These are phyloP conservation scores for Tetragnatha versicolor DNA, from an alignment of 1,140 invertebrate genomes.

Conservation along the genomic window DNA sequence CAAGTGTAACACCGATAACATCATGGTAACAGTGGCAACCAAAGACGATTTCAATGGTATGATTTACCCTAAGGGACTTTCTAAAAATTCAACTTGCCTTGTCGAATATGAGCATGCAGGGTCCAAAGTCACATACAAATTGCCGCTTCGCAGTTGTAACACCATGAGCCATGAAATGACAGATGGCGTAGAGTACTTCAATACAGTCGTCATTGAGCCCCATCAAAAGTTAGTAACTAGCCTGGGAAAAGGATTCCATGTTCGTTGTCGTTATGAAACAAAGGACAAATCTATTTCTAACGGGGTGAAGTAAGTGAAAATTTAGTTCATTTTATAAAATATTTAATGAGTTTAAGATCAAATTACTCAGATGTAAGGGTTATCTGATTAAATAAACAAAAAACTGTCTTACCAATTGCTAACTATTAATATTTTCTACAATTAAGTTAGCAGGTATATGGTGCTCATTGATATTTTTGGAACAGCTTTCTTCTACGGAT, in stretches of 20 bases:
- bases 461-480: too few species aligned
- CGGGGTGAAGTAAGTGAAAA: conserved; percentile 68
- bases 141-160: conserved; percentile 88
- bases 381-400: too few species aligned
- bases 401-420: too few species aligned
- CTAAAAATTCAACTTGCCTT: conserved; percentile 88
- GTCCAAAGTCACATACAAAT: conserved; percentile 78
- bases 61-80: conserved; percentile 88
- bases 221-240: conserved; percentile 90
- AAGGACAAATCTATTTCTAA: conserved; percentile 72
- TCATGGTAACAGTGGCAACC: conserved; percentile 71
- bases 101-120: conserved; percentile 75
- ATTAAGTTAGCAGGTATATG: too few species aligned
- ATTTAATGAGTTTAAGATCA: too few species aligned
- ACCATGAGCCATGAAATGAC: conserved; percentile 91
- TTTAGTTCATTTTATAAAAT: too few species aligned
- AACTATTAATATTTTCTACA: too few species aligned
- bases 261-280: conserved; percentile 82
- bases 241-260: conserved; percentile 86
- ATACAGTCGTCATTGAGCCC: conserved; percentile 90
- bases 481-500: too few species aligned
- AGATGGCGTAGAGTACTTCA: conserved; percentile 91
- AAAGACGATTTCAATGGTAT: conserved; percentile 79
- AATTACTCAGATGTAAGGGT: too few species aligned
- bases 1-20: conserved; percentile 75